Base-by-base conservation (phyloP, 2,888 invertebrate species). In the Lycaena phlaeas region DNA sequence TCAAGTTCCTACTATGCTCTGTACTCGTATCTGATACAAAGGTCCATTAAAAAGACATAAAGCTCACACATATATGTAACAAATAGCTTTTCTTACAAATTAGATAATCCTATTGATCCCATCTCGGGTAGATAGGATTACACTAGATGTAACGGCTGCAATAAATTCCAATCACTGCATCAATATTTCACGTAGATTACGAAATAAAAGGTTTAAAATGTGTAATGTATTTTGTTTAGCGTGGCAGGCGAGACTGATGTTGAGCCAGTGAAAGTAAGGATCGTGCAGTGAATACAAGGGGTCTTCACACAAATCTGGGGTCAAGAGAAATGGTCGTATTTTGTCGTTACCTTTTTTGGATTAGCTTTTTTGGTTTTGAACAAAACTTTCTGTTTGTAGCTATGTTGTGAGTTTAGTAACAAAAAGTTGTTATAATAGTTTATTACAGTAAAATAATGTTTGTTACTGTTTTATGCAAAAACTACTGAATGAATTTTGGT, bases 251-350 rank as follows among this genome's bases (percentile, higher is more conserved):
- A 66, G 68, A 74, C 69, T 71, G 64, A 73, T 73, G 61, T 62
- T 57, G 56, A 45, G 51, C 57, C 48, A 70, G 76, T 64, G 75
- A 74, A 75, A 74, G 76, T 73, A 61, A 64, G 56, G 57, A 61
- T 54, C 71, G 68, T 68, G 68, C 52, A 45, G 44, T 40, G 66
- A 62, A 63, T 71, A 61, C 55, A 50, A 68, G 22, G 46, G 43
- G 55, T 52, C 59, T 61, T 57, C 52, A 46, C 51, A 60, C 58
- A 55, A 59, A 60, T 56, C 59, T 56, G 56, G 49, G 54, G 56
- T 61, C 55, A 46, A 52, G 47, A 46, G 26, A 40, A 43, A 38
- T 26, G 45, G 27, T 27, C 37, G 14, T 36, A 31, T 38, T 36
- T 28, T 31, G 28, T 30, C 34, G 22, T 12, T 22, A 12, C 18